phyloP scores from a whole-genome alignment of 2,113 vertebrate species.

The Clarias macrocephalus region DNA sequence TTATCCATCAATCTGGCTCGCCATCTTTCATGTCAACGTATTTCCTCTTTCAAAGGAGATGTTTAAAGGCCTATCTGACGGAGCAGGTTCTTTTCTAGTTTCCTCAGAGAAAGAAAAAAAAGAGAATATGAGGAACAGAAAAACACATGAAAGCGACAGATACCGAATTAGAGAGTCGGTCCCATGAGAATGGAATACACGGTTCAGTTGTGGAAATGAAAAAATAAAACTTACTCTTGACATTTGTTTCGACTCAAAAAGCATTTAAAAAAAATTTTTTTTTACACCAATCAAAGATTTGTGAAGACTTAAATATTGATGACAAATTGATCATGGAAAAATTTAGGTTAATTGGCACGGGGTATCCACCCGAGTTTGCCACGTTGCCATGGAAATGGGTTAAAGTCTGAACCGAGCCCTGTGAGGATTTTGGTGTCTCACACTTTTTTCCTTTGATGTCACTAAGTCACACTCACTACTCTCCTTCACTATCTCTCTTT shows the following conservation, averaged over 20 bases:
- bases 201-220: background rate
- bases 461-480: slow-evolving; percentile 52
- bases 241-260: background rate
- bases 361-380: slow-evolving; percentile 11
- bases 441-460: slow-evolving; percentile 30
- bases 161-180: background rate
- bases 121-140: slow-evolving; percentile 14
- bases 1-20: slow-evolving; percentile 66
- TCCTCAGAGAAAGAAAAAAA: background rate
- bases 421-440: slow-evolving; percentile 39
- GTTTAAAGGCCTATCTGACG: slow-evolving; percentile 63
- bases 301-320: background rate
- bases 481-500: slow-evolving; percentile 17
- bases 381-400: slow-evolving; percentile 24
- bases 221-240: background rate
- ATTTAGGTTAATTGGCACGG: slow-evolving; percentile 51
- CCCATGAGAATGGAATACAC: background rate
- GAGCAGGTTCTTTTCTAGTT: slow-evolving; percentile 38
- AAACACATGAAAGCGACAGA: slow-evolving; percentile 42
- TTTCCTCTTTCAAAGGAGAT: slow-evolving; percentile 71
- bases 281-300: background rate
- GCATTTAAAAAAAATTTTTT: background rate
- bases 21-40: slow-evolving; percentile 66
- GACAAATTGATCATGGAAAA: background rate
- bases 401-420: slow-evolving; percentile 50